A percentile compares a stretch with the other conserved stretches of the same genome.
phyloP scores from a whole-genome alignment of 2,888 invertebrate genomes.

The Tenthredo amoena region DNA sequence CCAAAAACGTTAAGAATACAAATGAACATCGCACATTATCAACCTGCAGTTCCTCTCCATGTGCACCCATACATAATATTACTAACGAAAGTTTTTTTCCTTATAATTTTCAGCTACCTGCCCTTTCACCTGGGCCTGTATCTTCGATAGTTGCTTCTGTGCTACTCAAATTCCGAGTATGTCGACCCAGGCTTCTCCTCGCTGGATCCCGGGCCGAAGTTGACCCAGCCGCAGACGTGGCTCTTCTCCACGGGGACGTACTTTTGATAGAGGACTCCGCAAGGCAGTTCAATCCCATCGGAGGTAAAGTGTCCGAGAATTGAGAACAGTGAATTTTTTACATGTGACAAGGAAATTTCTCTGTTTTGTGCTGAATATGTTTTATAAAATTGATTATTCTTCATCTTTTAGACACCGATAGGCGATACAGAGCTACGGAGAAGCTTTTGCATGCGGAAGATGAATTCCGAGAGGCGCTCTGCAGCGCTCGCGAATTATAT shows the following conservation, averaged over 20 bases:
- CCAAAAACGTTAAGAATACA: constrained; percentile 27
- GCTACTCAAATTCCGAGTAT: constrained; percentile 74
- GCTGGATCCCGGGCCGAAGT: constrained; percentile 84
- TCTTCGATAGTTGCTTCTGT: constrained; percentile 74
- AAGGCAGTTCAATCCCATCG: constrained; percentile 80
- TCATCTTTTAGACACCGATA: constrained; percentile 72
- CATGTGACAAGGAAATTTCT: background rate
- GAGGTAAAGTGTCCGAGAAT: constrained; percentile 70
- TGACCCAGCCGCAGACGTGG: constrained; percentile 81
- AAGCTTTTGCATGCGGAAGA: constrained; percentile 77
- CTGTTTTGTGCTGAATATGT: background rate
- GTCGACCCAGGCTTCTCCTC: constrained; percentile 79
- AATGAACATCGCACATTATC: background rate
- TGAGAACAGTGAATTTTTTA: background rate
- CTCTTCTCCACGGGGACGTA: constrained; percentile 83
- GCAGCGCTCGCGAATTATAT: constrained; percentile 83
- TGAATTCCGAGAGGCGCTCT: constrained; percentile 79
- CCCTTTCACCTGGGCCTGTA: constrained; percentile 72
- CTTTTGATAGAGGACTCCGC: constrained; percentile 82
- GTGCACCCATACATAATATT: background rate
- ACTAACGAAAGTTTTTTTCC: background rate
- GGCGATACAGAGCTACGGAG: constrained; percentile 76
- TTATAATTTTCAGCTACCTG: constrained; percentile 68
- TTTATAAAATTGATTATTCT: background rate
- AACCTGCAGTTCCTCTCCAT: background rate